Percentiles rank a stretch among this genome's conserved stretches.
These are phyloP conservation scores for Pleuronectes platessa DNA, from an alignment of 2,113 vertebrate species.

Conservation along the genomic window DNA sequence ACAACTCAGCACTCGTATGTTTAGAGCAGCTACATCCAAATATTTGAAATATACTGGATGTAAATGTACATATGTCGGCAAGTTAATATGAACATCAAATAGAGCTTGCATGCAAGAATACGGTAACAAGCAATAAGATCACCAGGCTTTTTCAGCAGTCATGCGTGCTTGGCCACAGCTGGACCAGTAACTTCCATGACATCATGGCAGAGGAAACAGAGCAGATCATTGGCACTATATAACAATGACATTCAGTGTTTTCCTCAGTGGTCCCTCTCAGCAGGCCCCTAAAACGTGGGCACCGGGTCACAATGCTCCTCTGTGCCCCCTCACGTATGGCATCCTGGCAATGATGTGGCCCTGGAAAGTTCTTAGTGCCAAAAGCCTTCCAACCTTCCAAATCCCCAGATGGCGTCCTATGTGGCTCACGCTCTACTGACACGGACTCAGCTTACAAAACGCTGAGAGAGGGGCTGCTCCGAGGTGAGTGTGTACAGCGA, in stretches of 20 bases:
- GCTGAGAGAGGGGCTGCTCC: constrained; percentile 25
- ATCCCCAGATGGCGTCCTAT: constrained; percentile 31
- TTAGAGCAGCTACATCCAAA: constrained; percentile 16
- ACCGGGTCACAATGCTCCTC: constrained; percentile 70
- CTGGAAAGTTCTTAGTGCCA: constrained; percentile 57
- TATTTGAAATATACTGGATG: constrained; percentile 10
- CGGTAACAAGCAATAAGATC: constrained; percentile 7
- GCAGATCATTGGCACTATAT: constrained; percentile 44
- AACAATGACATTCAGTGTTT: constrained; percentile 77
- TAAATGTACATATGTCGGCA: background rate
- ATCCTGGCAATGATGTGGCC: constrained; percentile 56
- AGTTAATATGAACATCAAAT: background rate
- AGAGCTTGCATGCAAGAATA: background rate
- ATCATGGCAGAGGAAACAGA: constrained; percentile 60
- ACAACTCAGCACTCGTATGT: constrained; percentile 21
- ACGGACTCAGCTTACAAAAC: constrained; percentile 34
- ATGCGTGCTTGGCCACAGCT: constrained; percentile 65
- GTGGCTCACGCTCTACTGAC: constrained; percentile 32
- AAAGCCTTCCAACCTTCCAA: constrained; percentile 49
- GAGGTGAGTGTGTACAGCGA: constrained; percentile 45
- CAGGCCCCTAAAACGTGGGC: constrained; percentile 64
- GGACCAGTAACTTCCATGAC: constrained; percentile 60
- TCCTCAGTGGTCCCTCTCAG: constrained; percentile 58
- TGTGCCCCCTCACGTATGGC: constrained; percentile 71
- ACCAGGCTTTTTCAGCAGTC: constrained; percentile 28